Percentiles rank a stretch among this genome's conserved stretches.
These are phyloP conservation scores for Lithophane semibrunnea DNA, from an alignment of 2,888 invertebrate genomes.

Conservation along the genomic window DNA sequence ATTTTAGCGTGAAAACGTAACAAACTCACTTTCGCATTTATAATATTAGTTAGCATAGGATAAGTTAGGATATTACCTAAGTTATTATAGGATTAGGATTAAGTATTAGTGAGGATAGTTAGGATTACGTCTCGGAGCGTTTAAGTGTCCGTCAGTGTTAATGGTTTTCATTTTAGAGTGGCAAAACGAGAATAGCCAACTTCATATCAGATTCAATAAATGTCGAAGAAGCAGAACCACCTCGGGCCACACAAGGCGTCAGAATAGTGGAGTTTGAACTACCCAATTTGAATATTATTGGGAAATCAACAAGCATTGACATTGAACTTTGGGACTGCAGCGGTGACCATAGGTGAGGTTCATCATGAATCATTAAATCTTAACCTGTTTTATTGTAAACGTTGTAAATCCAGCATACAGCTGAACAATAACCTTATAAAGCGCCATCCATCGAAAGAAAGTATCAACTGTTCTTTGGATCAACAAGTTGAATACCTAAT, in stretches of 20 bases:
- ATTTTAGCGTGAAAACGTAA: no score
- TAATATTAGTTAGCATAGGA: no score
- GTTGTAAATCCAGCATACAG: background rate
- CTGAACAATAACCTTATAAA: slow-evolving; percentile 25
- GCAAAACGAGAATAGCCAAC: slow-evolving; percentile 93
- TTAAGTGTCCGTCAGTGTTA: no score
- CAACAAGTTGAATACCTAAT: slow-evolving; percentile 20
- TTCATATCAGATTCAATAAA: slow-evolving; percentile 92
- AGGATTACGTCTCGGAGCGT: no score
- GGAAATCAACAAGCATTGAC: slow-evolving; percentile 91
- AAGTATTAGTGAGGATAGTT: no score
- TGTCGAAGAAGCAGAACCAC: slow-evolving; percentile 91
- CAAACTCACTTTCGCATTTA: no score
- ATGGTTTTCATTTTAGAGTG: slow-evolving; percentile 89
- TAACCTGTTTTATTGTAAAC: background rate
- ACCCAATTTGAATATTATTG: slow-evolving; percentile 90
- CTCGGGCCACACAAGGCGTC: slow-evolving; percentile 93
- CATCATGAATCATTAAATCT: background rate
- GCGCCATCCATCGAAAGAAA: slow-evolving; percentile 59
- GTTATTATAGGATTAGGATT: no score
- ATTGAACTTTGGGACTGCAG: slow-evolving; percentile 96
- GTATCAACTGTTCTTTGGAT: slow-evolving; percentile 23
- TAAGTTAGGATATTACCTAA: no score
- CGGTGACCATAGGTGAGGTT: slow-evolving; percentile 92
- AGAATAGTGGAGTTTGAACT: slow-evolving; percentile 95